Evolutionary conservation across 2,888 invertebrate species (phyloP), one percentile per base, ranked within the genome.

Genomic region (Drosophila cognata): DNA sequence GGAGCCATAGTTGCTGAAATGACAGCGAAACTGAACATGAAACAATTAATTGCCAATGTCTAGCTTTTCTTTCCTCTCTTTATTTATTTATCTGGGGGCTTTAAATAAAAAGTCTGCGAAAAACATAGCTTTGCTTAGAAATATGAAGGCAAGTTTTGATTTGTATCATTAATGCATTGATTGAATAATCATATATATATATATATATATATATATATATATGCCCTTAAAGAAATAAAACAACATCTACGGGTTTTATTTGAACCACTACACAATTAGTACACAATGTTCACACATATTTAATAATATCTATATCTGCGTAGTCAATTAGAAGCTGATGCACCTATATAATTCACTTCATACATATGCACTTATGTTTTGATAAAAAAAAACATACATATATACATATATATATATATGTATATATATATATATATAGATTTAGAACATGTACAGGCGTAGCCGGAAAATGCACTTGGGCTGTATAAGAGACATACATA

Each of bases 181-280:
- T 43, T 43, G 43, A 43, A 43, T 43, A 43, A 21, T 43, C 43
- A 21, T 43, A 11, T 11, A 36, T 1, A 4, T n/a, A n/a, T n/a
- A n/a, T 38, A n/a, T 8, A 41, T n/a, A 8, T 41, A 4, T 41
- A 41, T 21, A 41, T 43, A 18, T 5, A 25, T 41, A 25, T 18
- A 10, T 25, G 29, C 6, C 10, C 21, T 21, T 7, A 29, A 41
- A 1, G 56, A 8, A 31, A 21, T 33, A 33, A 38, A 21, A 29
- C 21, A 48, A 6, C 28, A 29, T 16, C 16, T 63, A 21, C 10
- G 21, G 35, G 31, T 41, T 58, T 41, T 21, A 72, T 55, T 59
- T 51, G 10, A n/a, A 38, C 3, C 46, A 52, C 79, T 79, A 75
- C 66, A 81, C 82, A 78, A 81, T 61, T 52, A 55, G 69, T 79